Evolutionary conservation across 2,113 vertebrate species (phyloP).

Genomic region (Fulica atra): DNA sequence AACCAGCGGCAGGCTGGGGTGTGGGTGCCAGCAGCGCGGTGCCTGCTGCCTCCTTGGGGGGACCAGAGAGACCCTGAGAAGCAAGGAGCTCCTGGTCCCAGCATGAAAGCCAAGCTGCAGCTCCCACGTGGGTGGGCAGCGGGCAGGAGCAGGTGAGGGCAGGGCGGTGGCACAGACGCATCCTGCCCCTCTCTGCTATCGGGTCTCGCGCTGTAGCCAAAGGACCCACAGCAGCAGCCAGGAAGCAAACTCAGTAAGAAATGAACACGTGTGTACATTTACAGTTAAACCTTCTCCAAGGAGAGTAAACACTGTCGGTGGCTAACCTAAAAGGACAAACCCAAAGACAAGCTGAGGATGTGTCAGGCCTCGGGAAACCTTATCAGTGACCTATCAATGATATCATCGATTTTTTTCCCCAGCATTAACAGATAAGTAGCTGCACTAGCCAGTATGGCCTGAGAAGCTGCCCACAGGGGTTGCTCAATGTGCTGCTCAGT

Average conservation of each 20-base stretch:
- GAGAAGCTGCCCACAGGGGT: background rate
- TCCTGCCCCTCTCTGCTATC: background rate
- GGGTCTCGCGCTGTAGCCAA: background rate
- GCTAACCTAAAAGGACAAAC: constrained; percentile 34
- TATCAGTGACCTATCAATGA: constrained; percentile 9
- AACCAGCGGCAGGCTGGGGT: background rate
- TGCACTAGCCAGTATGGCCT: background rate
- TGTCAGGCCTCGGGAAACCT: background rate
- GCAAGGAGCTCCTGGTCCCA: background rate
- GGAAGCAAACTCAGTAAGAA: background rate
- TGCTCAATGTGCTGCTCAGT: background rate
- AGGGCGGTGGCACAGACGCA: accelerated
- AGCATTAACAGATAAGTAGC: background rate
- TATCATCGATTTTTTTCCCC: background rate
- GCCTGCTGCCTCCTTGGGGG: background rate
- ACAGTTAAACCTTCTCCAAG: background rate
- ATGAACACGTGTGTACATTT: background rate
- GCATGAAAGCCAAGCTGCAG: background rate
- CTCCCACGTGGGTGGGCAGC: background rate
- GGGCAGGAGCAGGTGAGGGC: background rate
- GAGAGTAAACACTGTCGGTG: background rate
- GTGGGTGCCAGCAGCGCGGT: background rate
- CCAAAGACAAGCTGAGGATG: background rate
- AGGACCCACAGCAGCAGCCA: background rate
- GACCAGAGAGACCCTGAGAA: background rate